Conservation (phyloP, 2,113 vertebrate species). For the Mixornis gularis region DNA sequence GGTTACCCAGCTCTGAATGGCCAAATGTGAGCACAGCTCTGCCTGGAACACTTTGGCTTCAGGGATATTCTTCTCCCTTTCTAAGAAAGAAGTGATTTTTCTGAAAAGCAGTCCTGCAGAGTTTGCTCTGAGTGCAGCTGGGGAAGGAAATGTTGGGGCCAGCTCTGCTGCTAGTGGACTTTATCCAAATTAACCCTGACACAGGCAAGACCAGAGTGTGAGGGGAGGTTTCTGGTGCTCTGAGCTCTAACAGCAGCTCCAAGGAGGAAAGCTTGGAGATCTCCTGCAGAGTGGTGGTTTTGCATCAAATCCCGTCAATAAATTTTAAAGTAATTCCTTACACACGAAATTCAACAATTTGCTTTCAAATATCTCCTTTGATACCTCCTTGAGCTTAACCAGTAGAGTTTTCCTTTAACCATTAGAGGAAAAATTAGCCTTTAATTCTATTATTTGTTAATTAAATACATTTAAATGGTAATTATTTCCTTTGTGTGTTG, state of each 20-base stretch:
- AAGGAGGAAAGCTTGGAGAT: background rate
- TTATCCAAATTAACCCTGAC: background rate
- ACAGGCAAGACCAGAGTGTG: background rate
- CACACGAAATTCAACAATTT: background rate
- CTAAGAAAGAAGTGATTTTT: background rate
- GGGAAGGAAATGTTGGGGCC: background rate
- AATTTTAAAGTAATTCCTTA: background rate
- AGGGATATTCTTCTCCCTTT: background rate
- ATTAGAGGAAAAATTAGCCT: background rate
- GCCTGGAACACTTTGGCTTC: background rate
- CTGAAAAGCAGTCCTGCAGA: background rate
- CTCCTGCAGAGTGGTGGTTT: background rate
- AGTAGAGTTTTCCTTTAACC: background rate
- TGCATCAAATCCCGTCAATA: background rate
- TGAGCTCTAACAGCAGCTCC: background rate
- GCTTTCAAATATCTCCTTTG: background rate
- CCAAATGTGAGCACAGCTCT: background rate
- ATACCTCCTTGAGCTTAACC: background rate
- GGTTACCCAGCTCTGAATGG: background rate
- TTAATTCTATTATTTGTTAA: background rate
- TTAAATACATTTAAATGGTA: background rate
- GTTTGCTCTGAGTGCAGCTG: background rate
- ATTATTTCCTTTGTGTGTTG: background rate
- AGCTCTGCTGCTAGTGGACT: background rate
- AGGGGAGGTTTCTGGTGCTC: background rate